These are phyloP conservation scores for Ploceus nigricollis DNA, from an alignment of 2,113 vertebrate species.

Conservation along the genomic window DNA sequence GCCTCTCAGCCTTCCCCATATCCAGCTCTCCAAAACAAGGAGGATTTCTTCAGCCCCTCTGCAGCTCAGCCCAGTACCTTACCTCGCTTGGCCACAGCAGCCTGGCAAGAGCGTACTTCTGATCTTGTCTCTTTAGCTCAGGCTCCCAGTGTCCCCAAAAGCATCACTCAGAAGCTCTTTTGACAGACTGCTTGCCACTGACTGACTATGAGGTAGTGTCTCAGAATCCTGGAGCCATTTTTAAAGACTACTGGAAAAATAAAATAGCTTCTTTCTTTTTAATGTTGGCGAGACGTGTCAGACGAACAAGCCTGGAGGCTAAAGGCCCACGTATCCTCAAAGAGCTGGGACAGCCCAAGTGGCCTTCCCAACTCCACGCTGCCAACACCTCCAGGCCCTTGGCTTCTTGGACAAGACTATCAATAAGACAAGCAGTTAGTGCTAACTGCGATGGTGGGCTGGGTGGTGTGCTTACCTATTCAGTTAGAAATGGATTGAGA, in stretches of 20 bases:
- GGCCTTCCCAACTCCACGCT: conserved; percentile 13
- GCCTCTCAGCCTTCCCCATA: neutral
- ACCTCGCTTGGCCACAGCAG: conserved; percentile 25
- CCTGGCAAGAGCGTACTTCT: neutral
- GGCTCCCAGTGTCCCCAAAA: conserved; percentile 64
- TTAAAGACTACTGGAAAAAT: conserved; percentile 72
- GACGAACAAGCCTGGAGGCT: conserved; percentile 58
- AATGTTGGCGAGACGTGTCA: conserved; percentile 29
- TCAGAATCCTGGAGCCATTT: conserved; percentile 79
- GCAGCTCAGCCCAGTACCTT: neutral
- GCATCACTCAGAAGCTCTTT: conserved; percentile 71
- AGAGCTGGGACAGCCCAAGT: conserved; percentile 26
- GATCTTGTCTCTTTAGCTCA: conserved; percentile 51
- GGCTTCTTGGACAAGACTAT: neutral
- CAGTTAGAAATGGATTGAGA: conserved; percentile 1
- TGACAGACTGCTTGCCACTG: conserved; percentile 71
- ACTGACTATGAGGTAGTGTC: conserved; percentile 82
- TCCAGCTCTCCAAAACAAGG: neutral
- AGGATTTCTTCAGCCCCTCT: conserved; percentile 40
- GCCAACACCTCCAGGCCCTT: conserved; percentile 36
- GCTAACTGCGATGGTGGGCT: neutral
- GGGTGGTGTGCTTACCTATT: neutral
- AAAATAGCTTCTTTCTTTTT: conserved; percentile 67
- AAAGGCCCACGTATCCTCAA: conserved; percentile 41
- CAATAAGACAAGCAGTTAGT: neutral